Base-by-base conservation (phyloP, 1,140 invertebrate genomes). In the Drosophila orosa region DNA sequence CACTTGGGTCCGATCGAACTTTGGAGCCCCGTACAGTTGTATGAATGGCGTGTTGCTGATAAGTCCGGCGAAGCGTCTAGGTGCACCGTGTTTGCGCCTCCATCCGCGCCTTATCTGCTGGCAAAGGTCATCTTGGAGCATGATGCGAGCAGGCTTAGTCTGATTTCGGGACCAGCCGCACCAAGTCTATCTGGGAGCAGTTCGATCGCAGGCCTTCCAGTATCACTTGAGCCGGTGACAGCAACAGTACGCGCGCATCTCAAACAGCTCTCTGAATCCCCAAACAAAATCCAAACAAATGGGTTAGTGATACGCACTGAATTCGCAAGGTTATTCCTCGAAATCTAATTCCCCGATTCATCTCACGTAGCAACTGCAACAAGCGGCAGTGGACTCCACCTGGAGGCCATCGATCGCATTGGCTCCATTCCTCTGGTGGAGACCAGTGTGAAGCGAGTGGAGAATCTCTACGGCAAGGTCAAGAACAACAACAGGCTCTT, bases 351-450 rank as follows among this genome's bases (percentile, higher is more conserved):
- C 33, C 39, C 19, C 33, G 25, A 13, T 27, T 9, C 0, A 8
- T 22, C 24, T 42, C 1, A 17, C 35, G n/a, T 61, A 85, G 80
- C 80, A 65, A 80, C 78, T 79, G 75, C 85, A 77, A 80, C 85
- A 22, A 77, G 74, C 37, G 58, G 71, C 31, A 77, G 71, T 74
- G 90, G 87, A 56, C 57, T 91, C n/a, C 90, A 81, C 29, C 45
- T 96, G 85, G 94, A 96, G 90, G 94, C 95, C 33, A 93, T 96
- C 13, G 93, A 93, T 25, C 93, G 95, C 62, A 94, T 96, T 22
- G 93, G 94, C 3, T 94, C 94, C 65, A 93, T 96, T 42, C 96
- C 96, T 0, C 94, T 96, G 50, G 94, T 96, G 3, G 95, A 96
- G 83, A 94, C 95, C 17, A 93, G 95, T 44, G 94, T 95, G 71